Evolutionary conservation across 2,888 invertebrate species (phyloP).

Genomic region (Labia minor): DNA sequence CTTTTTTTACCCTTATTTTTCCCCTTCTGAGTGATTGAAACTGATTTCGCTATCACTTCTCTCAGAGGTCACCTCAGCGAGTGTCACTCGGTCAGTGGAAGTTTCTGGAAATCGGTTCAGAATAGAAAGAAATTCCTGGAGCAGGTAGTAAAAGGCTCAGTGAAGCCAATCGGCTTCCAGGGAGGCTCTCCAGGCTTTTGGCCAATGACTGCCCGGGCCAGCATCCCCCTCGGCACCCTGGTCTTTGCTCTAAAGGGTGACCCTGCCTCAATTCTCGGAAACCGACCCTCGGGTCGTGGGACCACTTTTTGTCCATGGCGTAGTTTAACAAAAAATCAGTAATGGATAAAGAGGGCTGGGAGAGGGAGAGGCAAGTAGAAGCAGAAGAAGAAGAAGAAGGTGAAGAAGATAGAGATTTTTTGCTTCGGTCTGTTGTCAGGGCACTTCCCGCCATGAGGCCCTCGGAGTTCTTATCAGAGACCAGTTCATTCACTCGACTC

Average conservation of each 20-base stretch:
- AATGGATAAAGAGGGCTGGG: too few species aligned
- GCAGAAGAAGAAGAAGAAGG: too few species aligned
- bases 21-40: too few species aligned
- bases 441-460: not conserved
- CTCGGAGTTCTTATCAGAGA: not conserved
- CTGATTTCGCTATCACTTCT: too few species aligned
- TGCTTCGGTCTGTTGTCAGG: not conserved
- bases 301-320: not conserved
- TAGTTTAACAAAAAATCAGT: not conserved
- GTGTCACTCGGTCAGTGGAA: too few species aligned
- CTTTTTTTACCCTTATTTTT: too few species aligned
- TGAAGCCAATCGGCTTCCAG: not conserved
- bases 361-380: too few species aligned
- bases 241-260: not conserved
- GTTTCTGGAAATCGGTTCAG: not conserved
- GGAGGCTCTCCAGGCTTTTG: not conserved
- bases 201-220: not conserved
- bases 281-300: conserved; percentile 2
- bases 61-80: too few species aligned
- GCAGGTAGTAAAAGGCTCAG: not conserved
- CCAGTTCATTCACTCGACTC: not conserved
- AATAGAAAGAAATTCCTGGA: not conserved
- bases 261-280: not conserved
- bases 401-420: not conserved
- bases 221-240: not conserved